A percentile compares a stretch with the other conserved stretches of the same genome.
phyloP scores from a whole-genome alignment of 2,113 vertebrate genomes.

The Megaceryle maxima region DNA sequence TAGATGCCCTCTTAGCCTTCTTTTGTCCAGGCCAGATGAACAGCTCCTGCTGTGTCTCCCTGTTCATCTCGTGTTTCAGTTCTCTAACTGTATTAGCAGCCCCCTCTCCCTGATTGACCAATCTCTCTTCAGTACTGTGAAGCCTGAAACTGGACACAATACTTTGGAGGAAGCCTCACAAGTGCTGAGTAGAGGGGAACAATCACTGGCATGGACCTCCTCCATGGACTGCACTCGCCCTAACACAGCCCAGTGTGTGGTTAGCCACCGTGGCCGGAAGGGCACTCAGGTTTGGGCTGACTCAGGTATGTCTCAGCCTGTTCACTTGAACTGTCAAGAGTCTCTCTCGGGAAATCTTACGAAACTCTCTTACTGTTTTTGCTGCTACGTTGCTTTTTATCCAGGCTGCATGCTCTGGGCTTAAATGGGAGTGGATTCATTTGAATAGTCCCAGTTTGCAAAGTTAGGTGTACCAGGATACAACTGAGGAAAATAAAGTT shows the following conservation, averaged over 20 bases:
- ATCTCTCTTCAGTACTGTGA: not conserved
- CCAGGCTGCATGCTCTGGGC: not conserved
- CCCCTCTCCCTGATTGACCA: not conserved
- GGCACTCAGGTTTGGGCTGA: not conserved
- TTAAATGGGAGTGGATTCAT: not conserved
- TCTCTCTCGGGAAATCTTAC: not conserved
- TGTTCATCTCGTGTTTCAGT: not conserved
- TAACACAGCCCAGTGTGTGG: fast-evolving
- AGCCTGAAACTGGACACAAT: not conserved
- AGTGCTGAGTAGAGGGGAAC: not conserved
- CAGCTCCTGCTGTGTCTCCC: not conserved
- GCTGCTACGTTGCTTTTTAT: not conserved
- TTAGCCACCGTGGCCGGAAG: not conserved
- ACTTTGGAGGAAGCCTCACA: not conserved
- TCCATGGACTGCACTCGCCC: fast-evolving
- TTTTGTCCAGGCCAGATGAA: not conserved
- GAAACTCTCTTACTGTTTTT: not conserved
- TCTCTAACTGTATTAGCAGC: not conserved
- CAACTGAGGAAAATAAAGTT: not conserved
- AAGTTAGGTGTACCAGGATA: not conserved
- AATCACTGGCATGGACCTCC: not conserved
- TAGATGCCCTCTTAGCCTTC: not conserved
- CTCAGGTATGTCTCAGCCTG: not conserved
- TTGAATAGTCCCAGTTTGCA: not conserved
- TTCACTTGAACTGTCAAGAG: not conserved